phyloP scores from a whole-genome alignment of 2,888 invertebrate genomes.

The Schizaphis graminum region DNA sequence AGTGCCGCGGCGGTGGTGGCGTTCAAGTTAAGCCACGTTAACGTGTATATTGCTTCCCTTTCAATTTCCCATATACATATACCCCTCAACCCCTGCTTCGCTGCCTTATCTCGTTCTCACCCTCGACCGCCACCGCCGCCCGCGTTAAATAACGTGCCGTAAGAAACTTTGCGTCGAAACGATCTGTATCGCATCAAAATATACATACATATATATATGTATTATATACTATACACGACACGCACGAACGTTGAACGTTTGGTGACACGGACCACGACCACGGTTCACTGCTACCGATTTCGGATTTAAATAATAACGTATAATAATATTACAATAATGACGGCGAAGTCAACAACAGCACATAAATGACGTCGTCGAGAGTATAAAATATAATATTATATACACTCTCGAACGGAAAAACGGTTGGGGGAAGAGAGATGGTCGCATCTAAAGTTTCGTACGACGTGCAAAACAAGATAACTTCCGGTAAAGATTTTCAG shows the following conservation, averaged over 20 bases:
- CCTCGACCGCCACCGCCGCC: background rate
- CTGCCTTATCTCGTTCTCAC: slow-evolving; percentile 35
- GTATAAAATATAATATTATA: background rate
- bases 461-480: background rate
- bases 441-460: background rate
- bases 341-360: background rate
- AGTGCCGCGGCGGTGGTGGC: slow-evolving; percentile 30
- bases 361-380: background rate
- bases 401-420: background rate
- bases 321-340: background rate
- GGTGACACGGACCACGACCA: background rate
- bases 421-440: background rate
- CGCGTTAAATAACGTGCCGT: background rate
- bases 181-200: slow-evolving; percentile 22
- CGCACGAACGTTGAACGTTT: background rate
- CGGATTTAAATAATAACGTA: background rate
- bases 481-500: background rate
- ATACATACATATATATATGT: background rate
- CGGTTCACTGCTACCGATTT: background rate
- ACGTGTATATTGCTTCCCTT: slow-evolving; percentile 62
- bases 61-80: slow-evolving; percentile 58
- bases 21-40: slow-evolving; percentile 62
- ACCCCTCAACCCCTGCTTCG: background rate
- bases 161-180: background rate
- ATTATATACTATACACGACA: too few species aligned